Evolutionary conservation across 2,113 vertebrate species (phyloP).

Genomic region (Potamarius usumacintae): DNA sequence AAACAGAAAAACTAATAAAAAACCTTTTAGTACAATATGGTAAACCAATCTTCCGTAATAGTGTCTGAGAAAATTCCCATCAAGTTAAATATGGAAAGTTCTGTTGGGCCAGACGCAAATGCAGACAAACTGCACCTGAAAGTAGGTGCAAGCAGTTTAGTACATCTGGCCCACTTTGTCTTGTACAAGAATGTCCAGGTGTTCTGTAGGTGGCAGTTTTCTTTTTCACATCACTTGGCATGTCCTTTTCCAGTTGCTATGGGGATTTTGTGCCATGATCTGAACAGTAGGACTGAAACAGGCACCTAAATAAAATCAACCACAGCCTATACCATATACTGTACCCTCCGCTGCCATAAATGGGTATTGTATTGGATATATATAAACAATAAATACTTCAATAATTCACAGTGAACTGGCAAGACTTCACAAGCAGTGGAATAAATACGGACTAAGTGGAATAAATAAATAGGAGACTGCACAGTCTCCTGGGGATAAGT

Average conservation of each 20-base stretch:
- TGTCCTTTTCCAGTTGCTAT: slow-evolving; percentile 6
- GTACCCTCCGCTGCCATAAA: neutral
- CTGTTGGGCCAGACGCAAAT: neutral
- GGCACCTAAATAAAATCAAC: neutral
- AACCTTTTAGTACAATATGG: neutral
- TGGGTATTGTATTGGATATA: neutral
- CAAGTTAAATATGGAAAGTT: neutral
- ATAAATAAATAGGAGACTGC: too few relatives aligned
- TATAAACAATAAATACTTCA: neutral
- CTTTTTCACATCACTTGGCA: neutral
- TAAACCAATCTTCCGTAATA: neutral
- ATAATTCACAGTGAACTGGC: neutral
- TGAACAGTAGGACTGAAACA: neutral
- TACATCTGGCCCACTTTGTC: neutral
- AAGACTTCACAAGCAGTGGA: neutral
- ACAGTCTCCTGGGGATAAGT: too few relatives aligned
- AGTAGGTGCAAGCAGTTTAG: neutral
- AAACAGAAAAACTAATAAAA: neutral
- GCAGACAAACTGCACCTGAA: neutral
- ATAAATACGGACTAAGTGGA: neutral
- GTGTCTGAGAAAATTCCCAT: neutral
- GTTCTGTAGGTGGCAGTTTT: neutral
- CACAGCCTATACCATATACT: neutral
- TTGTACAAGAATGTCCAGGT: neutral
- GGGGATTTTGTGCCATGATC: neutral